Percentiles rank a stretch among this genome's conserved stretches.
phyloP scores from a whole-genome alignment of 1,140 invertebrate species.

The Coenobita brevimanus region DNA sequence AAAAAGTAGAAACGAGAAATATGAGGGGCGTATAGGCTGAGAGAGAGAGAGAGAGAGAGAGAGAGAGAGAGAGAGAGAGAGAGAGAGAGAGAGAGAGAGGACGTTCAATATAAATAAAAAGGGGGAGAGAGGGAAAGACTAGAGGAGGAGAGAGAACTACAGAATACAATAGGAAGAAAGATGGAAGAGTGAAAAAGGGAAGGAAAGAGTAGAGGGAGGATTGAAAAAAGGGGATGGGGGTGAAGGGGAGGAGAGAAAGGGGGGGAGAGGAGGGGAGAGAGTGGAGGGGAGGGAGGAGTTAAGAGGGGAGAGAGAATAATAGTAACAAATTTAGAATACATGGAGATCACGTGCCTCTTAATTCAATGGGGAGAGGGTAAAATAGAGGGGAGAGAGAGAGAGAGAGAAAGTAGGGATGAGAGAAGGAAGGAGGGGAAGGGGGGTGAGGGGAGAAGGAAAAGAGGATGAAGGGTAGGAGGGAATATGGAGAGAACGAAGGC shows the following conservation, averaged over 20 bases:
- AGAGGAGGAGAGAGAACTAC: neutral
- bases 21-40: neutral
- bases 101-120: neutral
- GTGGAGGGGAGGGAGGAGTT: neutral
- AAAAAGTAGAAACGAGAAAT: neutral
- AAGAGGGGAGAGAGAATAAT: neutral
- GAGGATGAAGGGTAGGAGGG: neutral
- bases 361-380: neutral
- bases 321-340: no score
- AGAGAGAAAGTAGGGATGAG: neutral
- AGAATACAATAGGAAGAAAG: neutral
- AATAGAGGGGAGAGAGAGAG: neutral
- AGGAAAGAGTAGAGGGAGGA: neutral
- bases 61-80: slow-evolving; percentile 6
- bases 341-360: no score
- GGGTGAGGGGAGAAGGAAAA: neutral
- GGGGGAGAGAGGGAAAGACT: neutral
- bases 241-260: neutral
- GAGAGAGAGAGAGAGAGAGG: neutral
- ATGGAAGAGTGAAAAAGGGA: neutral
- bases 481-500: neutral
- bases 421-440: neutral
- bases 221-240: neutral
- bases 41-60: neutral
- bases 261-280: neutral